Base-by-base conservation (phyloP, 2,888 invertebrate genomes). In the Sesamia inferens region DNA sequence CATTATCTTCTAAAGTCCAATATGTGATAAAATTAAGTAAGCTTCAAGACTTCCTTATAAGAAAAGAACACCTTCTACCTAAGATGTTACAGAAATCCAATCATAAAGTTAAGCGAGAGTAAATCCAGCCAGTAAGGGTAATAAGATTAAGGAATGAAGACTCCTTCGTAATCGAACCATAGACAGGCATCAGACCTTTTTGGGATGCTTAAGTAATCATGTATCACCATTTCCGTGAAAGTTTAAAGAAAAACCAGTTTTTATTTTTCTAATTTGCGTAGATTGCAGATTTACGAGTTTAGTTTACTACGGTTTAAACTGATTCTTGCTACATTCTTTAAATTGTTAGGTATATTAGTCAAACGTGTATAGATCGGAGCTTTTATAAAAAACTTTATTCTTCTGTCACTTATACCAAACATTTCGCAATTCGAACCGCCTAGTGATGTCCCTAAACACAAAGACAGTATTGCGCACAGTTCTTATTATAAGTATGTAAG, bases 371-470 rank as follows among this genome's bases (percentile, higher is more conserved):
- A 59, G 47, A 54, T 22, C 19, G 44, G 44, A 0, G n/a, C 7
- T 48, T 13, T 3, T 24, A 61, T 4, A 64, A 68, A 31, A 77
- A 65, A 61, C 65, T 55, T 19, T 51, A 5, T 22, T 62, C 19
- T 76, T 57, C 48, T 48, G n/a, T 83, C 47, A 69, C 82, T 85
- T 85, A 73, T 70, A 76, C 84, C 76, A 81, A 71, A 76, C 71
- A 77, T 90, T 84, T 85, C 64, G 86, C 83, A 91, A 92, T 73
- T 39, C 81, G 83, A 76, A 85, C 85, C 86, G 89, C 89, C 90
- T 90, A 89, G 85, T 88, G 88, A 88, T 88, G 89, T 84, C 84
- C 87, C 85, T 84, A 84, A 81, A 81, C 65, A 63, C 73, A 75
- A 78, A 82, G 69, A 74, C 77, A 67, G 55, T 66, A 74, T 83